Evolutionary conservation across 2,113 vertebrate species (phyloP).

Genomic region (Hydrochoerus hydrochaeris): DNA sequence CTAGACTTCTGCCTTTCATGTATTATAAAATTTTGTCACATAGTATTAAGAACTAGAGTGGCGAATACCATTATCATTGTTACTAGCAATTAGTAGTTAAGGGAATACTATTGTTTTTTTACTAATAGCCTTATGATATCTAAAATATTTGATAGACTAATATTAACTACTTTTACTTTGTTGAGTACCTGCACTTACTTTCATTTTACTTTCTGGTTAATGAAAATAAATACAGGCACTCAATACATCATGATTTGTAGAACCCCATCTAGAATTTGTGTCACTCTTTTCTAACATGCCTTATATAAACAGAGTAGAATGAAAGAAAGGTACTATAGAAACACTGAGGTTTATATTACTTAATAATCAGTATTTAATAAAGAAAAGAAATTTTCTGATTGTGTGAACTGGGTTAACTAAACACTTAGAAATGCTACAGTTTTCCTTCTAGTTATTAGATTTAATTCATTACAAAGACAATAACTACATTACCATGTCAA

Average conservation of each 20-base stretch:
- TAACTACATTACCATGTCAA: not conserved
- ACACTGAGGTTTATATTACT: not conserved
- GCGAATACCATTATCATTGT: slow-evolving; percentile 5
- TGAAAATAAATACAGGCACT: not conserved
- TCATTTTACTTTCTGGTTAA: not conserved
- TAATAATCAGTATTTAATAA: slow-evolving; percentile 7
- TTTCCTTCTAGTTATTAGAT: not conserved
- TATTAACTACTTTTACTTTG: not conserved
- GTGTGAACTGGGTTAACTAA: not conserved
- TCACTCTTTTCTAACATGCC: not conserved
- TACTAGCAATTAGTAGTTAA: not conserved
- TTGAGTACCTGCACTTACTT: not conserved
- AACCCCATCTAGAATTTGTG: not conserved
- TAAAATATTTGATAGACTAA: not conserved
- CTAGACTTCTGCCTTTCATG: not conserved
- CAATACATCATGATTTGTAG: not conserved
- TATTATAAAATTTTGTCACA: not conserved
- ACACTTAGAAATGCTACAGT: not conserved
- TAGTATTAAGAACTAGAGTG: not conserved
- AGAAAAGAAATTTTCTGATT: not conserved
- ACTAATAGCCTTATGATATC: not conserved
- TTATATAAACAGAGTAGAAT: not conserved
- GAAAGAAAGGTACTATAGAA: not conserved
- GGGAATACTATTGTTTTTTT: not conserved
- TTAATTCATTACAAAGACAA: slow-evolving; percentile 9